Evolutionary conservation across 2,888 invertebrate species (phyloP).

Genomic region (Aquatica leii): DNA sequence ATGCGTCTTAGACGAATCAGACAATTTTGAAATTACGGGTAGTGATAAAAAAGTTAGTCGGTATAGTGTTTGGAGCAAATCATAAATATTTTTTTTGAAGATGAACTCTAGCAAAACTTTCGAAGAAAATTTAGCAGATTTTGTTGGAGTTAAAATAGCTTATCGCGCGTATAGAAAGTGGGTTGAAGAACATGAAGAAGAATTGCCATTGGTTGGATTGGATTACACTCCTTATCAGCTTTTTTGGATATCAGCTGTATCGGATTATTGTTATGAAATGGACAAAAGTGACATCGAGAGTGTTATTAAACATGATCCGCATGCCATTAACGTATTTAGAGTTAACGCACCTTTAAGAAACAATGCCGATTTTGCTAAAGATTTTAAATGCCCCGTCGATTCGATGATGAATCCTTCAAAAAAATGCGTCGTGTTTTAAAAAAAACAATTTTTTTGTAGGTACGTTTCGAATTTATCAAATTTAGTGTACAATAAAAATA

Average conservation of each 20-base stretch:
- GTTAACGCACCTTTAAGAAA: background rate
- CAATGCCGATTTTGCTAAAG: slow-evolving; percentile 2
- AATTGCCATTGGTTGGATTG: slow-evolving; percentile 63
- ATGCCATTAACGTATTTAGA: background rate
- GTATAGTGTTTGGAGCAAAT: background rate
- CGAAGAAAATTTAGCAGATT: slow-evolving; percentile 72
- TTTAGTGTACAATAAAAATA: too few species aligned
- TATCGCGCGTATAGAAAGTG: slow-evolving; percentile 82
- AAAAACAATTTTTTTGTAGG: too few species aligned
- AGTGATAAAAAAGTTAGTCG: background rate
- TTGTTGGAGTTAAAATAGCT: slow-evolving; percentile 70
- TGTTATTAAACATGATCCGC: background rate
- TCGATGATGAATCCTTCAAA: slow-evolving; percentile 13
- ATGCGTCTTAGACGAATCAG: slow-evolving; percentile 6
- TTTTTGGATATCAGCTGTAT: slow-evolving; percentile 9
- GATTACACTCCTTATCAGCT: slow-evolving; percentile 64
- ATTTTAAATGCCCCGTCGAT: slow-evolving; percentile 12
- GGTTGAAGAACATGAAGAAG: slow-evolving; percentile 70
- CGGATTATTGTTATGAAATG: background rate
- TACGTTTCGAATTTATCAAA: too few species aligned
- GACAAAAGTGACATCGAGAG: background rate
- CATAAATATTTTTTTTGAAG: slow-evolving; percentile 58
- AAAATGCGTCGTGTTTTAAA: slow-evolving; percentile 9
- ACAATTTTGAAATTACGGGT: background rate
- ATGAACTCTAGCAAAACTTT: slow-evolving; percentile 85